Conservation (phyloP, 2,797 vertebrate genomes). For the Geotrypetes seraphini region DNA sequence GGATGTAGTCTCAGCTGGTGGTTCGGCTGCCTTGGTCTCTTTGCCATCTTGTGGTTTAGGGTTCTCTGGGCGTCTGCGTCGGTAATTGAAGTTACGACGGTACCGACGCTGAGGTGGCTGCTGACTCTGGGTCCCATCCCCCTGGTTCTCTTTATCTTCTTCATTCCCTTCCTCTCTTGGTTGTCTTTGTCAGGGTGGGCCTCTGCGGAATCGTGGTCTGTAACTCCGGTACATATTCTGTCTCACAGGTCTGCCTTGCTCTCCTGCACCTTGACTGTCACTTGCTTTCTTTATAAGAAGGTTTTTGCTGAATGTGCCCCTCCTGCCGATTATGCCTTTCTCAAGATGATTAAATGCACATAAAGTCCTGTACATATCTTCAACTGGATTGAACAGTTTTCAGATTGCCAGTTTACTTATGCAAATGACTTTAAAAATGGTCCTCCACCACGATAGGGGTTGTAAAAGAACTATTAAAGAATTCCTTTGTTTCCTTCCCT, state of each 20-base stretch:
- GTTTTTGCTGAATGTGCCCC: too few species aligned
- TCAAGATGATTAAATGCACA: too few species aligned
- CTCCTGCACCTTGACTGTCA: conserved; percentile 88
- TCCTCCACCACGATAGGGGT: too few species aligned
- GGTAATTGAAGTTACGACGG: conserved; percentile 93
- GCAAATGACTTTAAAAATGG: too few species aligned
- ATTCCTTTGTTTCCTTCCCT: too few species aligned
- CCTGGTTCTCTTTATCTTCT: conserved; percentile 95
- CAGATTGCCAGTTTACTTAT: too few species aligned
- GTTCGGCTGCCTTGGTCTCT: conserved; percentile 89
- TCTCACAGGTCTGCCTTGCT: conserved; percentile 90
- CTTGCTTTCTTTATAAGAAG: too few species aligned
- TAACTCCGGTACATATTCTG: conserved; percentile 97
- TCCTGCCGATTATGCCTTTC: too few species aligned
- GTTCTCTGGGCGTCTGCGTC: conserved; percentile 91
- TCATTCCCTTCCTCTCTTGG: conserved; percentile 79
- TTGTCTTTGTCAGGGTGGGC: conserved; percentile 90
- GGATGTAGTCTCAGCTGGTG: conserved; percentile 92
- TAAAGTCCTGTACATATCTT: too few species aligned
- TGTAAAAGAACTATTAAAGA: too few species aligned
- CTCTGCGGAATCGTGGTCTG: conserved; percentile 86
- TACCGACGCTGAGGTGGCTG: conserved; percentile 90
- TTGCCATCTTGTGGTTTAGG: conserved; percentile 88
- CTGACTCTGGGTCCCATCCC: conserved; percentile 83
- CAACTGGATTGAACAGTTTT: too few species aligned